Evolutionary conservation across 2,888 invertebrate genomes (phyloP).

Genomic region (Vanessa cardui): DNA sequence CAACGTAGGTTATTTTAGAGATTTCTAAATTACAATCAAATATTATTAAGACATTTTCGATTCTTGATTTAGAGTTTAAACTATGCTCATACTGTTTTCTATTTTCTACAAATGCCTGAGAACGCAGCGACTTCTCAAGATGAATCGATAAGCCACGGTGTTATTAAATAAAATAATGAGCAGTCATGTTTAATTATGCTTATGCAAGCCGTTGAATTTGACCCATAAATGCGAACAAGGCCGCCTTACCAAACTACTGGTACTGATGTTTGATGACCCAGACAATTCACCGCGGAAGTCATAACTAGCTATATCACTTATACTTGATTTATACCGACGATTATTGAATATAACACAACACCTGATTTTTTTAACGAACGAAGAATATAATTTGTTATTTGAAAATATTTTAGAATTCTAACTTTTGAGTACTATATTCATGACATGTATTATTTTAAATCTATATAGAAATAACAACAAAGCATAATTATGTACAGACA

Average conservation of each 20-base stretch:
- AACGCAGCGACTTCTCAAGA: constrained; percentile 45
- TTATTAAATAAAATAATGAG: constrained; percentile 69
- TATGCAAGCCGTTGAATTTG: constrained; percentile 66
- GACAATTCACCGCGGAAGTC: constrained; percentile 33
- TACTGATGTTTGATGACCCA: constrained; percentile 36
- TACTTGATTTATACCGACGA: neutral
- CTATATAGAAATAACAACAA: no score
- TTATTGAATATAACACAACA: no score
- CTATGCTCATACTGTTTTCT: neutral
- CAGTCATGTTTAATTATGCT: constrained; percentile 70
- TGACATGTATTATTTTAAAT: no score
- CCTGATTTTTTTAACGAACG: no score
- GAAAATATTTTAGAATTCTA: no score
- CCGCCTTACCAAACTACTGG: constrained; percentile 60
- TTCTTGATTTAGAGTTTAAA: neutral
- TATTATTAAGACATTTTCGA: neutral
- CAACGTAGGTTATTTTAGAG: no score
- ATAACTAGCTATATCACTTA: constrained; percentile 1
- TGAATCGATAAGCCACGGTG: constrained; percentile 61
- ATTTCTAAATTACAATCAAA: neutral
- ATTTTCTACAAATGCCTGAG: constrained; percentile 7
- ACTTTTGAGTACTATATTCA: no score
- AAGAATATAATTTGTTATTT: no score
- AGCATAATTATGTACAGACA: no score
- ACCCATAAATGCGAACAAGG: constrained; percentile 67